Evolutionary conservation across 2,113 vertebrate genomes (phyloP).

Genomic region (Puntigrus tetrazona): DNA sequence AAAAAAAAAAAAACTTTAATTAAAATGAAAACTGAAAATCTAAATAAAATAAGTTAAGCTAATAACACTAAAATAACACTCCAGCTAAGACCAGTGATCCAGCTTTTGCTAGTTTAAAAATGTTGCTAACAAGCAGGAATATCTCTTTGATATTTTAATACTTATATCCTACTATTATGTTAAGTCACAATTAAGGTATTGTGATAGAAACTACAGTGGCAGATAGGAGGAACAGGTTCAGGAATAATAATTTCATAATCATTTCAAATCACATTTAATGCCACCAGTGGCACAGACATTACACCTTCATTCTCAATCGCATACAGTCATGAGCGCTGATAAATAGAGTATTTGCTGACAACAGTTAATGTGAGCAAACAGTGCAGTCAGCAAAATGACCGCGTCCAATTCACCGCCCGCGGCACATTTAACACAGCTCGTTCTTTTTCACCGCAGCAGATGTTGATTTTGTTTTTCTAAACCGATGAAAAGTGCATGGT

Average conservation of each 20-base stretch:
- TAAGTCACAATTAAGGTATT: background rate
- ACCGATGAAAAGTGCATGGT: conserved; percentile 51
- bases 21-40: background rate
- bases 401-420: conserved; percentile 24
- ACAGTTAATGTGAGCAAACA: conserved; percentile 28
- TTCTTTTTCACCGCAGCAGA: conserved; percentile 48
- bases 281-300: background rate
- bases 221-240: background rate
- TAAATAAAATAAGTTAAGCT: background rate
- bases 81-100: background rate
- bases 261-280: background rate
- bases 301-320: background rate
- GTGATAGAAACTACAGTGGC: background rate
- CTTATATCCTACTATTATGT: background rate
- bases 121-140: background rate
- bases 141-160: background rate
- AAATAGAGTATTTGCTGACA: conserved; percentile 38
- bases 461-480: conserved; percentile 55
- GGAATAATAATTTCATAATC: conserved; percentile 9
- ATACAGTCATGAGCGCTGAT: background rate
- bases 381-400: conserved; percentile 38
- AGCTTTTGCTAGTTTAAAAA: background rate
- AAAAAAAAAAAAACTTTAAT: too few species aligned
- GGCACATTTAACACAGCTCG: conserved; percentile 51
- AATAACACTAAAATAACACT: background rate